Base-by-base conservation (phyloP, 2,797 vertebrate species). In the Scolopax rusticola region DNA sequence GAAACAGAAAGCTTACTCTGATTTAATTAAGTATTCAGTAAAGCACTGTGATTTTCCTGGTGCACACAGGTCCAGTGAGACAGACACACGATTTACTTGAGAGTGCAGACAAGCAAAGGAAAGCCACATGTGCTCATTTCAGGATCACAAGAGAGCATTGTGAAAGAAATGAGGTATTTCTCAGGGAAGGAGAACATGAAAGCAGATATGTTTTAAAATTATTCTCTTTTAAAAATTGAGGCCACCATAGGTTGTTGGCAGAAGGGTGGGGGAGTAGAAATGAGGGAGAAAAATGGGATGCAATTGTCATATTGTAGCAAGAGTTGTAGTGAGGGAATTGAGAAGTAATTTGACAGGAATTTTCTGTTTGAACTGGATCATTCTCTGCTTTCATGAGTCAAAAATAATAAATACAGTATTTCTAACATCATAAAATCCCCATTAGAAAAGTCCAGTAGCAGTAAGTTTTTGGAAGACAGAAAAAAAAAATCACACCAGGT, bases 351-450 rank as follows among this genome's bases (percentile, higher is more conserved):
- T 45, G 12, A 86, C n/a, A 47, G 41, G 45, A 73, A 68, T 86
- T 84, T 67, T 94, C 33, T 91, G 59, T 94, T 97, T 95, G 84
- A 61, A 84, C 84, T 94, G 89, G 80, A 84, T 90, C 54, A 84
- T 8, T 6, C 59, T 60, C 25, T 69, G 67, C 51, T 93, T 91
- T 89, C 77, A 47, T 64, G 51, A 94, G 45, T 95, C 74, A 96
- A 95, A 95, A 95, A 73, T 50, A 91, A 94, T 79, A 95, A 92
- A 88, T 73, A 65, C 4, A 59, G 43, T 64, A 86, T 88, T 88
- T 87, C 32, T 63, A 96, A 77, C 30, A 84, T 59, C 59, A 95
- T 91, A 81, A 93, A 93, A 71, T 53, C 53, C 40, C 40, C 56
- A 75, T 82, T 88, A 15, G 84, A 88, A 53, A 91, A 65, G 48